Evolutionary conservation across 1,140 invertebrate species (phyloP), one percentile per base, ranked within the genome.

Genomic region (Babylonia areolata): DNA sequence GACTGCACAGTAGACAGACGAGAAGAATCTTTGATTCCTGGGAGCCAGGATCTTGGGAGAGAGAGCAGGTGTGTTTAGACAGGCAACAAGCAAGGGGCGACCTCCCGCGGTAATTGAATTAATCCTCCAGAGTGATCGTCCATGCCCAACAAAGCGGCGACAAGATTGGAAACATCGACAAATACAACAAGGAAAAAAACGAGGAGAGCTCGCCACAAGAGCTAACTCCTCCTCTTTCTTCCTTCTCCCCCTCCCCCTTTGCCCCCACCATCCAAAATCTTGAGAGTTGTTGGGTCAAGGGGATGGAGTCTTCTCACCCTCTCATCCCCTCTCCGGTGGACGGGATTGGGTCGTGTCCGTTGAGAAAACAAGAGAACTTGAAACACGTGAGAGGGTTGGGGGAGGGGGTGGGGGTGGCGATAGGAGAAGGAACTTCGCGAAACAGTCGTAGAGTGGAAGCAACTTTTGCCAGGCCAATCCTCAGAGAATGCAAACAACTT

Each of bases 101-200:
- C 75, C 75, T 42, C 75, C 75, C 75, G 37, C 31, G 37, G 75
- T 77, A 77, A 77, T 77, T 42, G 37, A 77, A 77, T 77, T 77
- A 77, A 39, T 28, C 75, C 75, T 77, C 39, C 40, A 77, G 75
- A 40, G 33, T 42, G 20, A 77, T 39, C 15, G 75, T 9, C 12
- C 33, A 37, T 11, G 20, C 75, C 9, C 75, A 6, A 77, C 75
- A 77, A 77, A 40, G 75, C 33, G 37, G 75, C 35, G 75, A 39
- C 37, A 39, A 77, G 75, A 77, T 77, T 77, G 75, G 75, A 77
- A 77, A 39, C 75, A 77, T 77, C 35, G 75, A 77, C 75, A 40
- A 77, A 40, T 15, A 77, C 35, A 77, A 77, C 75, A 77, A 2
- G 75, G 75, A 23, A 40, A 77, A 31, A 31, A 31, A 75, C 5